Evolutionary conservation across 2,113 vertebrate genomes (phyloP), one percentile per base, ranked within the genome.

Genomic region (Prinia subflava): DNA sequence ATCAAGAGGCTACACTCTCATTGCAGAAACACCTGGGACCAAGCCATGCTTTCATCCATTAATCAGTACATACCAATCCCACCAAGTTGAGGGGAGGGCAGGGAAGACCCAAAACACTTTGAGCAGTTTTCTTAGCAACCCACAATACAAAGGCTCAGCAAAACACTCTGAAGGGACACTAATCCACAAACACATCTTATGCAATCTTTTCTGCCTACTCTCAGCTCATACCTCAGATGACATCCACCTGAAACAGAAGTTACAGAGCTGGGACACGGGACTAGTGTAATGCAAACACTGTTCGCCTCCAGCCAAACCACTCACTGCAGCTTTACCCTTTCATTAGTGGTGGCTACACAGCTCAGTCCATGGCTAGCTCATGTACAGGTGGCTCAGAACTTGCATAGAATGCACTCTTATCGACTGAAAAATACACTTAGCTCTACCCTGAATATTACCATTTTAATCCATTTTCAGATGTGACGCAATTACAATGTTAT

Each of bases 141-240:
- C 56, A 55, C 52, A 92, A 46, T 13, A 41, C 12, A 18, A 73
- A 0, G 5, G 44, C 52, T 89, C 64, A 63, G 88, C 46, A 83
- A 76, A 88, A 56, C 49, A 22, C 39, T 13, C 47, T 30, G 59
- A 74, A 62, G 44, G 37, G 47, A 83, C 1, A 1, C 63, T 62
- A 80, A 89, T 23, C 57, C 30, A 39, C 69, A 71, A 71, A 47
- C 4, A 10, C 11, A 59, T 13, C 52, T 94, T 67, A 30, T 0
- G 7, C 77, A 78, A 91, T 35, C 42, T 52, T 44, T 86, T 64
- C 87, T 91, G 87, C 65, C 65, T 47, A 15, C 65, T 92, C 65
- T 84, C 60, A 68, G 60, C 49, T 74, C 0, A 0, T 35, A 70
- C 80, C 87, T 94, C 22, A 63, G 52, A 46, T 59, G 83, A 83